Percentiles rank a stretch among this genome's conserved stretches.
phyloP scores from a whole-genome alignment of 2,888 invertebrate genomes.

The Apotomis betuletana region DNA sequence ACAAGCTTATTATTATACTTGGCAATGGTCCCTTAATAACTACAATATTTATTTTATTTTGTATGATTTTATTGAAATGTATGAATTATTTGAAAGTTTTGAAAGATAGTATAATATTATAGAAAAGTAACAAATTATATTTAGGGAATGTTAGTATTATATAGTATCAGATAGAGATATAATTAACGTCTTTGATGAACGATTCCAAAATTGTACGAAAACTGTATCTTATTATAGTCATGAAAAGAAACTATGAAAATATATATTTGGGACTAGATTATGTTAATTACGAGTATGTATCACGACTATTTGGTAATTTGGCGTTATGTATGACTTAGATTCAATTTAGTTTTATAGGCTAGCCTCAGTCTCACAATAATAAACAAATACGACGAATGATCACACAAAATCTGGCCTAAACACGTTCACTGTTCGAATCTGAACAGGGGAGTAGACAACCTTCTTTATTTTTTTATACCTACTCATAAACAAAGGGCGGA shows the following conservation, averaged over 20 bases:
- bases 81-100: background rate
- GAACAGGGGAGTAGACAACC: no score
- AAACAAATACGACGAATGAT: no score
- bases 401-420: no score
- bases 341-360: constrained; percentile 1
- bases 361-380: background rate
- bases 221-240: constrained; percentile 1
- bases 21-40: constrained; percentile 54
- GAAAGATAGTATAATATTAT: background rate
- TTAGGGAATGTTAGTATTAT: background rate
- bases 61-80: background rate
- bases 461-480: no score
- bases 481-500: no score
- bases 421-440: no score
- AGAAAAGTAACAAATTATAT: background rate
- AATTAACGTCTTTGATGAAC: no score
- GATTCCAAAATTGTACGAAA: background rate
- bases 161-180: background rate
- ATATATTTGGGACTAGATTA: constrained; percentile 15
- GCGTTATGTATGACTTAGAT: background rate
- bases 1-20: constrained; percentile 46
- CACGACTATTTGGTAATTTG: constrained; percentile 29
- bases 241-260: constrained; percentile 35
- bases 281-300: background rate
- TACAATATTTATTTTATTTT: constrained; percentile 39